Evolutionary conservation across 1,140 invertebrate species (phyloP), one percentile per base, ranked within the genome.

Genomic region (Dryas iulia): DNA sequence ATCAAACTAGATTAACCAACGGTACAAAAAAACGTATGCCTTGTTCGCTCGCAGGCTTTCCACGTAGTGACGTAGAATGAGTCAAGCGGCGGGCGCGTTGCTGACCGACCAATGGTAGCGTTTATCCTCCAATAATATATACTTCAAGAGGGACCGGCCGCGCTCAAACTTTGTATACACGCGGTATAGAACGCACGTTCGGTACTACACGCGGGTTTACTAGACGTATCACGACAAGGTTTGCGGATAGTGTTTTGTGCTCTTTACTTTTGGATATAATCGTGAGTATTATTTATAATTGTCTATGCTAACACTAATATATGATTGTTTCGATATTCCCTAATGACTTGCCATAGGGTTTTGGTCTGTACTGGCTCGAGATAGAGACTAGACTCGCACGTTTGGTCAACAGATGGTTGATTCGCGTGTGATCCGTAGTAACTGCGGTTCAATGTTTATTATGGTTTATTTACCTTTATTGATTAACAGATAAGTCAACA

Each of bases 51-150:
- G 65, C 53, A 81, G 80, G 81, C 81, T 83, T 86, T 83, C 71
- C 74, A 79, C 68, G 39, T 71, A 39, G 69, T 82, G 80, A 86
- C 80, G 81, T 83, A 81, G 68, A 31, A 70, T 75, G 76, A 77
- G 69, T 67, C 70, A 74, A 67, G 83, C 84, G 78, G 83, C 83
- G 78, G 82, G 82, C 82, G 76, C 81, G 84, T 61, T 81, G 71
- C 30, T 47, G 18, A 26, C 59, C 76, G 60, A 54, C 84, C 84
- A 84, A 87, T 87, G 30, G 70, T 64, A 59, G 73, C 73, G 71
- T 35, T 72, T 74, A 61, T 71, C 63, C 63, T 59, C 62, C 63
- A 71, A 77, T 85, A 71, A 78, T 87, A 86, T 84, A 87, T 78
- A 79, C 82, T 72, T 75, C 71, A 76, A 74, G 66, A 59, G 65